Evolutionary conservation across 2,888 invertebrate species (phyloP).

Genomic region (Synergus itoensis): DNA sequence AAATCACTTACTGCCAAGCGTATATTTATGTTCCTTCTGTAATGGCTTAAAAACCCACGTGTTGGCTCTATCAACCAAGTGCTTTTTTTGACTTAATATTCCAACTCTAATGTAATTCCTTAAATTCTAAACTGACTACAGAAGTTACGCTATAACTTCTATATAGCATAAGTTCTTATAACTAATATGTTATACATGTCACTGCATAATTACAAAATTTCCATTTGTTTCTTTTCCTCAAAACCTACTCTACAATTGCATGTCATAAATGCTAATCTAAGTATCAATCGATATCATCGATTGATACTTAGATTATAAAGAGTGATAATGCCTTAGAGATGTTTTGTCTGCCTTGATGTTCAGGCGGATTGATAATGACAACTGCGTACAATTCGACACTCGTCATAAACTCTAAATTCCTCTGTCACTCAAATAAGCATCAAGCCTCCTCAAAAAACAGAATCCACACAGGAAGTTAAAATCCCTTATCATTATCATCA

Average conservation of each 20-base stretch:
- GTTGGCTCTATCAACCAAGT: constrained; percentile 11
- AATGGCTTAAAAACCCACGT: constrained; percentile 30
- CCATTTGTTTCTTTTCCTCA: not conserved
- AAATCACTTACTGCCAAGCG: constrained; percentile 58
- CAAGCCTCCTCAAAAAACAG: constrained; percentile 3
- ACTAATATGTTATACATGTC: no score
- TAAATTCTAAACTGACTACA: no score
- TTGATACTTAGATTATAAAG: not conserved
- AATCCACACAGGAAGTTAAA: constrained; percentile 24
- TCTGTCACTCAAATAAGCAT: not conserved
- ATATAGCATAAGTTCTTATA: no score
- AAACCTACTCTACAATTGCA: not conserved
- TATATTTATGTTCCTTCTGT: constrained; percentile 8
- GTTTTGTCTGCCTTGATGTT: constrained; percentile 47
- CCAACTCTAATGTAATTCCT: not conserved
- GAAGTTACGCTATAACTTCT: not conserved
- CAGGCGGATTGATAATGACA: constrained; percentile 47
- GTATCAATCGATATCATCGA: constrained; percentile 28
- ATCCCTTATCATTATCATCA: constrained; percentile 3
- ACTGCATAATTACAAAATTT: no score
- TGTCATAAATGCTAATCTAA: constrained; percentile 30
- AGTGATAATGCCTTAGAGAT: constrained; percentile 49
- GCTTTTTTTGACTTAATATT: not conserved
- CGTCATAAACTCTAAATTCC: constrained; percentile 25
- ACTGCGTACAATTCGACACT: constrained; percentile 17